Evolutionary conservation across 2,113 vertebrate genomes (phyloP).

Genomic region (Chionis minor): DNA sequence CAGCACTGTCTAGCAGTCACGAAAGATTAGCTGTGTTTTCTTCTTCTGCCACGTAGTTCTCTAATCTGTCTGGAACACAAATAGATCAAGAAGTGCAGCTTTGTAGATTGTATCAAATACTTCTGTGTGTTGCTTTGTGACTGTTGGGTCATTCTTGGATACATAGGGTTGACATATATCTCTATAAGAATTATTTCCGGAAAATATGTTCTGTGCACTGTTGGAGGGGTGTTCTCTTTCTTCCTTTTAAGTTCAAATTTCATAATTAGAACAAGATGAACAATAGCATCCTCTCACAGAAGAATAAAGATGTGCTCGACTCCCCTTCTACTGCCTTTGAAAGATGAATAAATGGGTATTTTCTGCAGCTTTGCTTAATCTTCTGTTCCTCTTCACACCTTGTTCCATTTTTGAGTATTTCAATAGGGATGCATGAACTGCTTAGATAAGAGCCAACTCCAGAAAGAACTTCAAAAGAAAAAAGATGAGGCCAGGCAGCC

Average conservation of each 20-base stretch:
- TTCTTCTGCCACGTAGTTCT: constrained; percentile 46
- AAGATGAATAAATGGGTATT: constrained; percentile 54
- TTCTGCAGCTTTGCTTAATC: constrained; percentile 55
- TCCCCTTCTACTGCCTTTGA: constrained; percentile 65
- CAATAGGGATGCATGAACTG: constrained; percentile 32
- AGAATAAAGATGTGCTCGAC: constrained; percentile 54
- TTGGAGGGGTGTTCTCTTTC: constrained; percentile 32
- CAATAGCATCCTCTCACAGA: constrained; percentile 54
- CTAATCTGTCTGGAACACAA: constrained; percentile 69
- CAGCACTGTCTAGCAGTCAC: constrained; percentile 51
- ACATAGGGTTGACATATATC: constrained; percentile 45
- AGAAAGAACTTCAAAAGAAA: constrained; percentile 60
- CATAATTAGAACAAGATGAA: constrained; percentile 72
- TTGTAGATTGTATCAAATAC: constrained; percentile 62
- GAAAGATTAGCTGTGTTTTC: constrained; percentile 70
- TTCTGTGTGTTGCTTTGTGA: constrained; percentile 57
- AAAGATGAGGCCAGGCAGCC: neutral
- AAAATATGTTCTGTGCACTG: constrained; percentile 31
- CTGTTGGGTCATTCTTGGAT: constrained; percentile 58
- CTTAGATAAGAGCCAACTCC: constrained; percentile 38
- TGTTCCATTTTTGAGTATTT: constrained; percentile 59
- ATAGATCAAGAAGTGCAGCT: constrained; percentile 60
- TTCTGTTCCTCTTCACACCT: constrained; percentile 59
- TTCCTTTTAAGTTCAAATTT: constrained; percentile 70
- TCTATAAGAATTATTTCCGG: constrained; percentile 58